Base-by-base conservation (phyloP, 2,888 invertebrate species). In the Operophtera brumata region DNA sequence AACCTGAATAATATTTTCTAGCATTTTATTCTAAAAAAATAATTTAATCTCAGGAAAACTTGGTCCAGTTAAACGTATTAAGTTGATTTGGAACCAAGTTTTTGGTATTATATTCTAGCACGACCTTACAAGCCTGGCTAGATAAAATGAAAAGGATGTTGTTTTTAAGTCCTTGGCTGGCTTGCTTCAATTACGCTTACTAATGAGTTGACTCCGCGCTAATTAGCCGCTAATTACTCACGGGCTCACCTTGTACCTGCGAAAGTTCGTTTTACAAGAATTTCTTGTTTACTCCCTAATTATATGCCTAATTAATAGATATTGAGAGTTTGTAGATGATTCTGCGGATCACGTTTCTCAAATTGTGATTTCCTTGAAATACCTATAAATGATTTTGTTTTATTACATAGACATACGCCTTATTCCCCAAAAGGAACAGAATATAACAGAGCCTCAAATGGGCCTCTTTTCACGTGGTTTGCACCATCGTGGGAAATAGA, bases 191-290 rank as follows among this genome's bases (percentile, higher is more conserved):
- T 87, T 84, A 82, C 80, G 80, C 80, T 80, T 80, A 75, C 82
- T 86, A 88, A 87, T 86, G 85, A 87, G 84, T 80, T 78, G 84
- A 84, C 81, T 84, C 74, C 77, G 76, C 75, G 73, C 82, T 87
- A 88, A 89, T 89, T 86, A 88, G 86, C 80, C 78, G 78, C 75
- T 86, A 89, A 88, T 88, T 88, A 88, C 84, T 86, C 81, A 82
- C 79, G 75, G 74, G 79, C 75, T 81, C 74, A 75, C 77, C 80
- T 82, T 77, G 82, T 77, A 82, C 78, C 69, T 71, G 71, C 66
- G 71, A 77, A 77, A 77, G 72, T 77, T 74, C 65, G 73, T 73
- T 77, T 76, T 78, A 74, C 74, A 72, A 70, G 68, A 74, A 71
- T 73, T 73, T 75, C 76, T 79, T 77, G 77, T 78, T 78, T 77